Percentiles rank a stretch among this genome's conserved stretches.
Evolutionary conservation across 1,140 invertebrate species (phyloP).

Genomic region (Caerostris darwini): DNA sequence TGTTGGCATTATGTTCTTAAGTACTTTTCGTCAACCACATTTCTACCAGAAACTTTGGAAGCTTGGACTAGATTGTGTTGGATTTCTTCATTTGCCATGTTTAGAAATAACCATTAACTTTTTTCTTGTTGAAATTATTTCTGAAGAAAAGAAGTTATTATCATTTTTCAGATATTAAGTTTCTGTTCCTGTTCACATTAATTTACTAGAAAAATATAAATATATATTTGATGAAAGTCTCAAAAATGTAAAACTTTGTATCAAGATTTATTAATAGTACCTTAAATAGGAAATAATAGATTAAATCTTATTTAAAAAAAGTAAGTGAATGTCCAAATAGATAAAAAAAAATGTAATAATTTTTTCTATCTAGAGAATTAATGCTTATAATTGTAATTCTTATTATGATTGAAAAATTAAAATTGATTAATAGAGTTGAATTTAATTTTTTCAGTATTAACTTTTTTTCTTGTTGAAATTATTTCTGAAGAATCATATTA

Average conservation of each 20-base stretch:
- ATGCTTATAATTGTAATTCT: too few species aligned
- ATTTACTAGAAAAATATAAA: too few species aligned
- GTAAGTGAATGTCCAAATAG: too few species aligned
- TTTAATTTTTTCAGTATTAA: not conserved
- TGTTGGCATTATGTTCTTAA: not conserved
- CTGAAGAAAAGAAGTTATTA: not conserved
- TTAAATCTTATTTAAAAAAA: too few species aligned
- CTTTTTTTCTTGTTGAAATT: not conserved
- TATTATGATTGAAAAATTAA: too few species aligned
- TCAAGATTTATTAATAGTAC: too few species aligned
- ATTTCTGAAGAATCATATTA: not conserved
- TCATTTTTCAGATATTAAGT: not conserved
- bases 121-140: not conserved
- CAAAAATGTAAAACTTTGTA: too few species aligned
- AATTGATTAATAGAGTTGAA: too few species aligned
- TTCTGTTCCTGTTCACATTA: not conserved
- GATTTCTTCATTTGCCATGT: not conserved
- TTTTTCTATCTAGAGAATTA: too few species aligned
- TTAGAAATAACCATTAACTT: not conserved
- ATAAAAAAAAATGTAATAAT: too few species aligned
- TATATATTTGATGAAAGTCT: too few species aligned
- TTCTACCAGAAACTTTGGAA: slow-evolving; percentile 1
- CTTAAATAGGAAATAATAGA: too few species aligned
- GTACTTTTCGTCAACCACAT: not conserved
- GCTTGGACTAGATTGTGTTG: not conserved